Evolutionary conservation across 1,140 invertebrate species (phyloP).

Genomic region (Drosophila tristis): DNA sequence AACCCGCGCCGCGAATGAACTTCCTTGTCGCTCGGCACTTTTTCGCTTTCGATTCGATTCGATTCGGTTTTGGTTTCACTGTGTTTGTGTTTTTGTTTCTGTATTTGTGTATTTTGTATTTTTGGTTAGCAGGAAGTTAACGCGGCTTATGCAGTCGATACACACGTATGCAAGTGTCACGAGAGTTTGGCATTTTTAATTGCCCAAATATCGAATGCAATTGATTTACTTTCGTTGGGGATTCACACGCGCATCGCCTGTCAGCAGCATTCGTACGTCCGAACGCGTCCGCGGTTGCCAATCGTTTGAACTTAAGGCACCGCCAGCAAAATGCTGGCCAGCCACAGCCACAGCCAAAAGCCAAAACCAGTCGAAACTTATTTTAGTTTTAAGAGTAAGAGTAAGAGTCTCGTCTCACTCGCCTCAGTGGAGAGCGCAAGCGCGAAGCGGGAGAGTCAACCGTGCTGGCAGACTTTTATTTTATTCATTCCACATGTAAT

Average conservation of each 20-base stretch:
- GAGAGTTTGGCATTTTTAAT: conserved; percentile 71
- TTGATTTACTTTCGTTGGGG: conserved; percentile 29
- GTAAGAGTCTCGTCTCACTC: too few species aligned
- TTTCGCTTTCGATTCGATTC: conserved; percentile 8
- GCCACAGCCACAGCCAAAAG: conserved; percentile 1
- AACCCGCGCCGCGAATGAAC: conserved; percentile 56
- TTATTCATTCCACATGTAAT: too few species aligned
- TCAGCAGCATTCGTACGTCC: conserved; percentile 62
- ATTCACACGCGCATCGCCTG: conserved; percentile 41
- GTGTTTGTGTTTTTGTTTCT: not conserved
- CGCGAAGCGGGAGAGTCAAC: too few species aligned
- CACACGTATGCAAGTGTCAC: conserved; percentile 63
- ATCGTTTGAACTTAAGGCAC: conserved; percentile 66
- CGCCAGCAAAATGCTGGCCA: conserved; percentile 4
- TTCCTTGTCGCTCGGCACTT: conserved; percentile 51
- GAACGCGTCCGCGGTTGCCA: conserved; percentile 70
- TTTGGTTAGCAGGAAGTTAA: conserved; percentile 35
- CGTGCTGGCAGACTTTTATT: too few species aligned
- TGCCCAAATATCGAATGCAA: conserved; percentile 46
- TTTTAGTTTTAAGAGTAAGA: not conserved
- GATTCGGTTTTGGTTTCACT: not conserved
- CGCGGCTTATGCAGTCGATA: conserved; percentile 54
- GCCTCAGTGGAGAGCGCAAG: too few species aligned
- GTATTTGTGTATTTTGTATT: conserved; percentile 4
- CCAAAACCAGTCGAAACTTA: conserved; percentile 14